phyloP scores from a whole-genome alignment of 1,140 invertebrate genomes.

The Amyelois transitella region DNA sequence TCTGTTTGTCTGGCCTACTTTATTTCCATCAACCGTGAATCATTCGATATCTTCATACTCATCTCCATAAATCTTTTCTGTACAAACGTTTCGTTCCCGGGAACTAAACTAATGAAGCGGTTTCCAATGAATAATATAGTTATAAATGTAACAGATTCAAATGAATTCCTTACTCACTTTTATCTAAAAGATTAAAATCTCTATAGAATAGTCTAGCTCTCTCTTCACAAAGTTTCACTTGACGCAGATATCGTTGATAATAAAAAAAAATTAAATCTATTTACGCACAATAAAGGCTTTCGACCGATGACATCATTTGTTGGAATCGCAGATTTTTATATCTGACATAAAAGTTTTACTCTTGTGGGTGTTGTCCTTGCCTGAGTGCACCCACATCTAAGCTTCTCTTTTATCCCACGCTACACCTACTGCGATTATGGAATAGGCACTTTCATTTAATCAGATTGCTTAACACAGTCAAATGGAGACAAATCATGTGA shows the following conservation, averaged over 20 bases:
- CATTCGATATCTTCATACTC: slow-evolving; percentile 4
- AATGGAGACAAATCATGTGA: slow-evolving; percentile 13
- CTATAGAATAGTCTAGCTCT: neutral
- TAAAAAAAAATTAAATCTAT: neutral
- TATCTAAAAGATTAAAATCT: neutral
- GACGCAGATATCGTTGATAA: neutral
- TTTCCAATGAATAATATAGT: neutral
- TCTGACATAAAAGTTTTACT: slow-evolving; percentile 10
- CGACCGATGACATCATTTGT: slow-evolving; percentile 33
- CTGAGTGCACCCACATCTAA: slow-evolving; percentile 36
- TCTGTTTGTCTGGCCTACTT: slow-evolving; percentile 20
- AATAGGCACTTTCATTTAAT: slow-evolving; percentile 49
- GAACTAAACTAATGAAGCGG: neutral
- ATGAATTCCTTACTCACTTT: neutral
- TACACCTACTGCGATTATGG: slow-evolving; percentile 31
- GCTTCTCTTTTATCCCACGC: slow-evolving; percentile 44
- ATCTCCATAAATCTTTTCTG: neutral
- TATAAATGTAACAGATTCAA: too few species aligned
- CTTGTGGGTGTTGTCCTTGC: slow-evolving; percentile 31
- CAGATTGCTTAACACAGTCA: slow-evolving; percentile 37
- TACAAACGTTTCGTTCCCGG: neutral
- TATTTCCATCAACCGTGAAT: slow-evolving; percentile 2
- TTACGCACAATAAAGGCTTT: slow-evolving; percentile 9
- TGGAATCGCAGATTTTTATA: slow-evolving; percentile 22
- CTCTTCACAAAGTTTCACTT: neutral